These are phyloP conservation scores for Dendrocincla fuliginosa DNA, from an alignment of 2,797 vertebrate genomes.

Conservation along the genomic window DNA sequence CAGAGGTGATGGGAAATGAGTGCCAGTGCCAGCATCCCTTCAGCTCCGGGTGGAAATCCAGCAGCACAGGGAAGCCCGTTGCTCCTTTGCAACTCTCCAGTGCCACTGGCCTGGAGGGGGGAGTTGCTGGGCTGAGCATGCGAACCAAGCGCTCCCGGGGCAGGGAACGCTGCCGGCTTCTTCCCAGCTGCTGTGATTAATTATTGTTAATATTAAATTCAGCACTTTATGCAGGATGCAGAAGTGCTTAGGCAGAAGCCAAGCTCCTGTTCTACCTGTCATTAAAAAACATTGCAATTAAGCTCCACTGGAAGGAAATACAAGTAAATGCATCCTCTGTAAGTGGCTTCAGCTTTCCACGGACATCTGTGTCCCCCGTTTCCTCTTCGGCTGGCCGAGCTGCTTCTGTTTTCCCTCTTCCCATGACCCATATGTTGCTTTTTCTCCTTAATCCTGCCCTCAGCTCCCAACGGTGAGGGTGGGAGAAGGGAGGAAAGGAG, in stretches of 20 bases:
- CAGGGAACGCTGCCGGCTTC: not conserved
- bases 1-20: not conserved
- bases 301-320: slow-evolving; percentile 39
- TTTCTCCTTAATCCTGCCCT: not conserved
- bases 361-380: not conserved
- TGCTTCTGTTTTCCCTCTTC: slow-evolving; percentile 35
- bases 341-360: slow-evolving; percentile 9
- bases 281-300: not conserved
- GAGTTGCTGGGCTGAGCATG: not conserved
- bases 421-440: not conserved
- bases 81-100: not conserved
- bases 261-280: slow-evolving; percentile 1
- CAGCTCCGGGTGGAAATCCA: not conserved
- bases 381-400: not conserved
- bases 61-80: not conserved
- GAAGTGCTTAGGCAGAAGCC: slow-evolving; percentile 11
- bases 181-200: not conserved
- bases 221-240: not conserved
- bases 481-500: not conserved
- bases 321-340: not conserved
- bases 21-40: accelerated
- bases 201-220: slow-evolving; percentile 1
- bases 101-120: not conserved
- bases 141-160: accelerated
- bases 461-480: accelerated